phyloP scores from a whole-genome alignment of 2,888 invertebrate species.

The Eulithis prunata region DNA sequence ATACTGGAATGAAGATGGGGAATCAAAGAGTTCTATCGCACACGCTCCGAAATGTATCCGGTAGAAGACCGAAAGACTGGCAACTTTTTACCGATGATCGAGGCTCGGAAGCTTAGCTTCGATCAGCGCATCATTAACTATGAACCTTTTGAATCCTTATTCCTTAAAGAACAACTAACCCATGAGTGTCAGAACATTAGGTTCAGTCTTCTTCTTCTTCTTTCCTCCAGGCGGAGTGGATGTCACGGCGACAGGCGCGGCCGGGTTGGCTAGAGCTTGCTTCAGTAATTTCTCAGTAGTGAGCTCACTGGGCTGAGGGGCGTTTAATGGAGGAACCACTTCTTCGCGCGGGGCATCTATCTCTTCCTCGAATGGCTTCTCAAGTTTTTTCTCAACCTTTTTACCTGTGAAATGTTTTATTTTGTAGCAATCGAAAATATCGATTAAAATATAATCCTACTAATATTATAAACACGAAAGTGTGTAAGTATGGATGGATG shows the following conservation, averaged over 20 bases:
- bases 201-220: constrained; percentile 76
- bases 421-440: neutral
- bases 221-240: constrained; percentile 62
- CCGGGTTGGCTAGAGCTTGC: constrained; percentile 59
- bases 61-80: too few species aligned
- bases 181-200: constrained; percentile 62
- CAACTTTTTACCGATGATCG: too few species aligned
- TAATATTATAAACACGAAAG: too few species aligned
- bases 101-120: too few species aligned
- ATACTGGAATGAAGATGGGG: too few species aligned
- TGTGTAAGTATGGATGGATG: too few species aligned
- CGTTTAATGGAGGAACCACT: constrained; percentile 69
- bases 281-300: constrained; percentile 76
- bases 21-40: too few species aligned
- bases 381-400: constrained; percentile 61
- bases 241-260: constrained; percentile 44
- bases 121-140: too few species aligned
- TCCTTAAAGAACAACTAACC: too few species aligned
- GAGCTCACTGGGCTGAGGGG: constrained; percentile 73
- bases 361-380: constrained; percentile 52
- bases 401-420: constrained; percentile 53
- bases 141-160: too few species aligned
- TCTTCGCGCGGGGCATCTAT: constrained; percentile 57
- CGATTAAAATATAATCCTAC: too few species aligned
- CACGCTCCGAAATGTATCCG: too few species aligned